Base-by-base conservation (phyloP, 2,797 vertebrate species). In the Aeoliscus strigatus region DNA sequence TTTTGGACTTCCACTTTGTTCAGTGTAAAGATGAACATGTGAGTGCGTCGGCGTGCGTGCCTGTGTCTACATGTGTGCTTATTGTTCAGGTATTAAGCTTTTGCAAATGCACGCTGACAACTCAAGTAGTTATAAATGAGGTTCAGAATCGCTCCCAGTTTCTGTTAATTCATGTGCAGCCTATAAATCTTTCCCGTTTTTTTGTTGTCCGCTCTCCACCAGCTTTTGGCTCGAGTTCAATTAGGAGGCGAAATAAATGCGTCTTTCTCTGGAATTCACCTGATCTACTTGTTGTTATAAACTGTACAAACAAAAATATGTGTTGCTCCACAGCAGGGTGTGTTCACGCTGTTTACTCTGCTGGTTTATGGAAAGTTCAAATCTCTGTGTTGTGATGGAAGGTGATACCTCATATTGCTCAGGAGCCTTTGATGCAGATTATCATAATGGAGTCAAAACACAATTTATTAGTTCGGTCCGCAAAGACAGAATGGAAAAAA, bases 271-370 rank as follows among this genome's bases (percentile, higher is more conserved):
- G 53, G 14, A 36, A 26, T 42, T 65, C 51, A 60, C 56, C 61
- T 69, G 43, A 32, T 51, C 56, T 40, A 66, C 17, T 34, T 51
- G 7, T 62, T 41, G n/a, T 26, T 32, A 37, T n/a, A n/a, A n/a
- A 64, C 13, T 27, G 14, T 13, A 38, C 24, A 39, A 40, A 18
- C 5, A 30, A 28, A 41, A n/a, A n/a, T n/a, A n/a, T n/a, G n/a
- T n/a, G n/a, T n/a, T n/a, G n/a, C n/a, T n/a, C n/a, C n/a, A n/a
- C n/a, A n/a, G n/a, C n/a, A n/a, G n/a, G n/a, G n/a, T n/a, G n/a
- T n/a, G n/a, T n/a, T n/a, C n/a, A n/a, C n/a, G n/a, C n/a, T n/a
- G n/a, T n/a, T n/a, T n/a, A n/a, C n/a, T n/a, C n/a, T n/a, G n/a
- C n/a, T n/a, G n/a, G n/a, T n/a, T n/a, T n/a, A n/a, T n/a, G n/a